These are phyloP conservation scores for Acleris laterana DNA, from an alignment of 2,888 invertebrate species.

Conservation along the genomic window DNA sequence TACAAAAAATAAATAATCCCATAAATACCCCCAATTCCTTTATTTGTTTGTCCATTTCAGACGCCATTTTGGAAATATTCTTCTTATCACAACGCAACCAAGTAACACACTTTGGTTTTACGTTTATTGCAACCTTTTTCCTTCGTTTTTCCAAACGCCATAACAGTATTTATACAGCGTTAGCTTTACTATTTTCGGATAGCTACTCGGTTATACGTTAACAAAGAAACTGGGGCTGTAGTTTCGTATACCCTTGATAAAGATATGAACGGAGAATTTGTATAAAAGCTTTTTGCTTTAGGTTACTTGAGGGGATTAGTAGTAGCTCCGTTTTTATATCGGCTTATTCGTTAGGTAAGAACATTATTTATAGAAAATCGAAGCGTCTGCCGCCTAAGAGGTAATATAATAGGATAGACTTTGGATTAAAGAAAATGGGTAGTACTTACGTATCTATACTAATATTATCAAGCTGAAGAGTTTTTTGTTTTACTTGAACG, in stretches of 20 bases:
- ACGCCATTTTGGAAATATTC: slow-evolving; percentile 18
- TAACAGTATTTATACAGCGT: slow-evolving; percentile 28
- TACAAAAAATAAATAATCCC: no score
- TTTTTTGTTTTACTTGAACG: no score
- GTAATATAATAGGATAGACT: no score
- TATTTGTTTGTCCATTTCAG: slow-evolving; percentile 7
- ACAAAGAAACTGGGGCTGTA: slow-evolving; percentile 21
- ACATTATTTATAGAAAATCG: no score
- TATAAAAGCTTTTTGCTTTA: neutral
- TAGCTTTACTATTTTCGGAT: slow-evolving; percentile 26
- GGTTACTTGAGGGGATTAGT: neutral
- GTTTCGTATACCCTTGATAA: slow-evolving; percentile 11
- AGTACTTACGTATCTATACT: no score
- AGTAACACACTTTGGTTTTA: slow-evolving; percentile 27
- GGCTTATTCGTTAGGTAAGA: no score
- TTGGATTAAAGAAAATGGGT: neutral
- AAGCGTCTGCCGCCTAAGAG: no score
- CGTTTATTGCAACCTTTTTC: slow-evolving; percentile 23
- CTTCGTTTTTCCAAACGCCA: slow-evolving; percentile 27
- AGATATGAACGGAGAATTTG: slow-evolving; percentile 2
- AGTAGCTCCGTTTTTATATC: neutral
- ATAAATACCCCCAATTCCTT: no score
- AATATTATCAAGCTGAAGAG: no score
- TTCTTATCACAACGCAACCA: slow-evolving; percentile 20
- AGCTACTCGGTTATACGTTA: slow-evolving; percentile 21